Base-by-base conservation (phyloP, 2,113 vertebrate species). In the Scortum barcoo region DNA sequence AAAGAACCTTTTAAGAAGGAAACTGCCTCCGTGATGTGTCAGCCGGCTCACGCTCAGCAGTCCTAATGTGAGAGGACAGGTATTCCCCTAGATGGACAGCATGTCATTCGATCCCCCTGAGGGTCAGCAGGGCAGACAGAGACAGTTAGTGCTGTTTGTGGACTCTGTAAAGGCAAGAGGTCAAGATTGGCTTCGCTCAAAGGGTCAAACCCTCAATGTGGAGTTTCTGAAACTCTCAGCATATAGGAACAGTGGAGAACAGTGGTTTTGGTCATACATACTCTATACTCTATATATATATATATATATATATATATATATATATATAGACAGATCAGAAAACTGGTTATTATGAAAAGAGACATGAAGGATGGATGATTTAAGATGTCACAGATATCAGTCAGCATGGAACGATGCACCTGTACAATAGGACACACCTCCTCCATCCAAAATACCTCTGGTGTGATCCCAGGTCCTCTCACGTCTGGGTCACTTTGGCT, bases 1-100 rank as follows among this genome's bases (percentile, higher is more conserved):
- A 94, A 94, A 94, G 90, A 92, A 94, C 93, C 93, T 93, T 92
- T 90, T 92, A 88, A 70, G 67, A 85, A 50, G 44, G 83, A 84
- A 92, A 91, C 90, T 78, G 86, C 84, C 80, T 24, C 38, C 33
- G 67, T 77, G 58, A 84, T 22, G 22, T 50, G 40, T 46, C 56
- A 33, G 56, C 65, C 84, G 50, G 62, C 51, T 67, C 26, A 2
- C 53, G 50, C 22, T 16, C 20, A 12, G 62, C 17, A 72, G 42
- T 63, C 10, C 38, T 71, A 33, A 73, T 63, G 80, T 28, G 53
- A 80, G 74, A 83, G 30, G 75, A 88, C 87, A 91, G 93, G 93
- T 92, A 93, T 93, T 93, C 91, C 93, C 93, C 93, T 91, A n/a
- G 63, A 85, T 57, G 36, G 78, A 90, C 83, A 57, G 24, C 65